Evolutionary conservation across 2,797 vertebrate genomes (phyloP).

Genomic region (Neomorphus geoffroyi): DNA sequence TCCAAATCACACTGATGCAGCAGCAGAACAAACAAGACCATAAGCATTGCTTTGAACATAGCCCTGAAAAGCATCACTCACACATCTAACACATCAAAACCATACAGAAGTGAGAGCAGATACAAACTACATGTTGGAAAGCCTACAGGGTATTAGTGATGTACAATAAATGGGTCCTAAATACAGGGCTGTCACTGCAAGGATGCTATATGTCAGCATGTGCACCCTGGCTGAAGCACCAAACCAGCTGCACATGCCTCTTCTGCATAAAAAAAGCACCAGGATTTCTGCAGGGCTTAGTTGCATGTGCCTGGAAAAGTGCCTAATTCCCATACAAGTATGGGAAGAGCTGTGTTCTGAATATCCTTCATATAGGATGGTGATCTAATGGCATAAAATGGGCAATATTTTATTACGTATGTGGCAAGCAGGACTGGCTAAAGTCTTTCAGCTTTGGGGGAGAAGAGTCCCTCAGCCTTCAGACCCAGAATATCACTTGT

Average conservation of each 20-base stretch:
- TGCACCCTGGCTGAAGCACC: background rate
- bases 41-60: background rate
- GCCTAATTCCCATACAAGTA: background rate
- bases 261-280: background rate
- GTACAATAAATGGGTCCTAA: background rate
- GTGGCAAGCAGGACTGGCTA: background rate
- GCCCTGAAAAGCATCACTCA: background rate
- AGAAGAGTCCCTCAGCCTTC: background rate
- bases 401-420: accelerated
- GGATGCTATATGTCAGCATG: background rate
- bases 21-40: background rate
- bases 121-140: background rate
- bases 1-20: background rate
- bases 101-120: background rate
- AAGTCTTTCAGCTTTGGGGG: background rate
- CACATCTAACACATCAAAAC: background rate
- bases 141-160: background rate
- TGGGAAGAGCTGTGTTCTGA: background rate
- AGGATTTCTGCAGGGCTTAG: background rate
- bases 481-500: background rate
- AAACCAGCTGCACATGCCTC: background rate
- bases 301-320: accelerated
- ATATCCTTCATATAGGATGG: accelerated
- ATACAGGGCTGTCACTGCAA: background rate
- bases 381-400: background rate